Evolutionary conservation across 2,797 vertebrate genomes (phyloP), one percentile per base, ranked within the genome.

Genomic region (Scleropages formosus): DNA sequence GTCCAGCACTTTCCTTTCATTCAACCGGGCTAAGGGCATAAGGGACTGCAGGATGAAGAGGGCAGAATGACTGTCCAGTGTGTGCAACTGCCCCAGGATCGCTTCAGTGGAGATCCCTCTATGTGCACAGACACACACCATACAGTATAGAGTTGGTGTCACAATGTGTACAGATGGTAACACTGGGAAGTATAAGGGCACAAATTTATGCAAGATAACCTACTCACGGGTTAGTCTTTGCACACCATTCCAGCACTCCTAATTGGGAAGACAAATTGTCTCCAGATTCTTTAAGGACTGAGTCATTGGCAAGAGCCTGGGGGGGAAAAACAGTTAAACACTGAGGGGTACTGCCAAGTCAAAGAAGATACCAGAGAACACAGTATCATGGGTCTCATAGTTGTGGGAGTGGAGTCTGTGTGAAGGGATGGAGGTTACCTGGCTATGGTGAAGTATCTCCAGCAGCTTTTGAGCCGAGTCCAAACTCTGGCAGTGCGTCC

Each of bases 161-260:
- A 69, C 51, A 63, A 39, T 3, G 9, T 12, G 7, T 20, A n/a
- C 6, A 6, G 6, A 56, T 31, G 27, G 62, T 13, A 27, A 65
- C 9, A 64, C n/a, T 4, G 3, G 10, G 15, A 46, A 31, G n/a
- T 20, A 7, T n/a, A 16, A n/a, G 15, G 24, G 8, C 1, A n/a
- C 46, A 70, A 31, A 66, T 44, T 58, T 26, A 27, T 12, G 22
- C 18, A 13, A 76, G 46, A 22, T 4, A 46, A 59, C 51, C 10
- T 49, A 76, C 88, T 91, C 88, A 99, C 97, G 89, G 93, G 82
- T 92, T 95, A 80, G 91, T 95, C 81, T 91, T 89, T 74, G 92
- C 87, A 78, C 96, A 98, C 97, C 97, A 99, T 80, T 97, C 94
- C 78, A 99, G 89, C 77, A 98, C 90, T 80, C 90, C 91, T 31